Evolutionary conservation across 2,113 vertebrate species (phyloP).

Genomic region (Ailuropoda melanoleuca): DNA sequence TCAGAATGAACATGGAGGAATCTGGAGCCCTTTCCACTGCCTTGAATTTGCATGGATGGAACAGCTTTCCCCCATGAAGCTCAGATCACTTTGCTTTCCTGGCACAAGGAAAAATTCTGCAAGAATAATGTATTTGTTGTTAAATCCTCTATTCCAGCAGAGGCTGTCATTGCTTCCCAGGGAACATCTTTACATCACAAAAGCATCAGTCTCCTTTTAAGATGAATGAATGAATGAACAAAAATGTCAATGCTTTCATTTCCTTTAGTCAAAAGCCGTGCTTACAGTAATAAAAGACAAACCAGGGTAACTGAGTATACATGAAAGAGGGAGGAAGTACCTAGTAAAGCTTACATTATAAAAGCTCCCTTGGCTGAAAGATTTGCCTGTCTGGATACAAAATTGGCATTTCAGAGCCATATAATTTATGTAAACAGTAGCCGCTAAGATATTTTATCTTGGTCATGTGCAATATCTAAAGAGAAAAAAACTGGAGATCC

Average conservation of each 20-base stretch:
- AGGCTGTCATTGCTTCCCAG: slow-evolving; percentile 66
- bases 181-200: slow-evolving; percentile 80
- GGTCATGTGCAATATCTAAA: slow-evolving; percentile 34
- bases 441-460: slow-evolving; percentile 57
- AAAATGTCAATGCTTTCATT: slow-evolving; percentile 68
- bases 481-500: neutral
- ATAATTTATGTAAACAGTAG: slow-evolving; percentile 64
- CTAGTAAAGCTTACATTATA: slow-evolving; percentile 53
- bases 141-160: slow-evolving; percentile 57
- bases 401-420: slow-evolving; percentile 67
- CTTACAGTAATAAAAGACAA: slow-evolving; percentile 70
- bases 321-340: slow-evolving; percentile 56
- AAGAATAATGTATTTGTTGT: slow-evolving; percentile 75
- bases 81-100: slow-evolving; percentile 60
- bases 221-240: slow-evolving; percentile 69
- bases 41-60: neutral
- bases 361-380: slow-evolving; percentile 54
- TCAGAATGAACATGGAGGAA: neutral
- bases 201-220: slow-evolving; percentile 72
- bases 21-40: neutral
- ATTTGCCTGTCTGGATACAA: slow-evolving; percentile 49
- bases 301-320: slow-evolving; percentile 27
- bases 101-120: slow-evolving; percentile 65
- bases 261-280: slow-evolving; percentile 70
- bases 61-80: neutral